A percentile compares a stretch with the other conserved stretches of the same genome.
phyloP scores from a whole-genome alignment of 2,888 invertebrate species.

The Chaetogeoica ovagalla region DNA sequence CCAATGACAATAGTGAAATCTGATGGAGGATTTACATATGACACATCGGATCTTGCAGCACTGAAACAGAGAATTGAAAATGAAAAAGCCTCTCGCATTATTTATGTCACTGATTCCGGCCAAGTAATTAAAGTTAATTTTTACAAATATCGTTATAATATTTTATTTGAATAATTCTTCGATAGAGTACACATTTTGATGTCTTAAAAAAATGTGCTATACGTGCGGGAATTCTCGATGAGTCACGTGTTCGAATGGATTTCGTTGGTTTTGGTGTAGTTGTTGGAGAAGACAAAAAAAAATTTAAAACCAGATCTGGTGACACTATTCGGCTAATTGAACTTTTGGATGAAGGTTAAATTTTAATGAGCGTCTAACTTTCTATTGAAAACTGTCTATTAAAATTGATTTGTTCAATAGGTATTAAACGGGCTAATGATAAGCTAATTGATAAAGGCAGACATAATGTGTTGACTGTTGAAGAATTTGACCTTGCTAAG shows the following conservation, averaged over 20 bases:
- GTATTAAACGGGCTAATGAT: constrained; percentile 75
- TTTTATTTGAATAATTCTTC: not conserved
- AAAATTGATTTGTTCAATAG: constrained; percentile 56
- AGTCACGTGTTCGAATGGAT: constrained; percentile 71
- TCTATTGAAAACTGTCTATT: not conserved
- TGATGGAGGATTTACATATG: constrained; percentile 95
- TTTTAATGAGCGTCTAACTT: not conserved
- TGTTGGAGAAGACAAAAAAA: constrained; percentile 96
- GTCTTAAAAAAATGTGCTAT: constrained; percentile 78
- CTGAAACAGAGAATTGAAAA: constrained; percentile 80
- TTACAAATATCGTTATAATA: not conserved
- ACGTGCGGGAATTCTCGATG: constrained; percentile 73
- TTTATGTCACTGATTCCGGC: constrained; percentile 93
- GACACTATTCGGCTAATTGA: constrained; percentile 88
- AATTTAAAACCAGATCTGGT: constrained; percentile 97
- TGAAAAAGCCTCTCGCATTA: constrained; percentile 84
- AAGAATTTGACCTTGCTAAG: constrained; percentile 81
- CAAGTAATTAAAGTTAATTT: constrained; percentile 66
- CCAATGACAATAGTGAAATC: constrained; percentile 95
- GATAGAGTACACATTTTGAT: constrained; percentile 70
- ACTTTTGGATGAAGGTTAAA: constrained; percentile 81
- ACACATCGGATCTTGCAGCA: constrained; percentile 96
- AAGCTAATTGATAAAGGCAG: constrained; percentile 86
- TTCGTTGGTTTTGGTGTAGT: constrained; percentile 97
- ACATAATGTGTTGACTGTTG: constrained; percentile 76